Conservation (phyloP, 2,113 vertebrate genomes). For the Anhinga rufa region DNA sequence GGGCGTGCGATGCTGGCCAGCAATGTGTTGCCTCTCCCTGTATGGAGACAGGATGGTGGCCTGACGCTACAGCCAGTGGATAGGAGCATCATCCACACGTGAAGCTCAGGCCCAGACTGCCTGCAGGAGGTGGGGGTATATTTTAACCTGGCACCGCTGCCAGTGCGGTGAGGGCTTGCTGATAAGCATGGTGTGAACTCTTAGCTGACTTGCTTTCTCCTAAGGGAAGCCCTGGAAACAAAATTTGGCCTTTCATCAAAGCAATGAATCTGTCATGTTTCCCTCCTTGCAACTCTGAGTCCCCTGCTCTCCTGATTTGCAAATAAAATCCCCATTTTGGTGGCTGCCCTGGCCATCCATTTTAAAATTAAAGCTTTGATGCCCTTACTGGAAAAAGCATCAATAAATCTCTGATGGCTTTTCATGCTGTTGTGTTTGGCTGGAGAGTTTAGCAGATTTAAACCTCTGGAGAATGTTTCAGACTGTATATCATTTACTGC, state of each 20-base stretch:
- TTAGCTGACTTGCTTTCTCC: neutral
- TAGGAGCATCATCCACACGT: accelerated
- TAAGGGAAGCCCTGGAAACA: conserved; percentile 14
- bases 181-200: neutral
- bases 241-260: conserved; percentile 66
- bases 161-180: neutral
- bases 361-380: conserved; percentile 67
- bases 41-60: neutral
- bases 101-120: neutral
- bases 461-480: conserved; percentile 39
- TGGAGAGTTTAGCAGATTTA: conserved; percentile 58
- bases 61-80: neutral
- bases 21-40: neutral
- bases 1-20: accelerated
- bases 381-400: conserved; percentile 37
- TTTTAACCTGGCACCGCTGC: neutral
- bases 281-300: conserved; percentile 36
- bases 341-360: conserved; percentile 52
- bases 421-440: conserved; percentile 18
- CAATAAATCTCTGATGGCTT: conserved; percentile 43
- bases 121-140: neutral
- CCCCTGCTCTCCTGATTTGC: conserved; percentile 50
- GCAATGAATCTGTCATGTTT: conserved; percentile 68
- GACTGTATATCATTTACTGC: neutral
- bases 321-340: conserved; percentile 65